Base-by-base conservation (phyloP, 2,888 invertebrate genomes). In the Bedellia somnulentella region DNA sequence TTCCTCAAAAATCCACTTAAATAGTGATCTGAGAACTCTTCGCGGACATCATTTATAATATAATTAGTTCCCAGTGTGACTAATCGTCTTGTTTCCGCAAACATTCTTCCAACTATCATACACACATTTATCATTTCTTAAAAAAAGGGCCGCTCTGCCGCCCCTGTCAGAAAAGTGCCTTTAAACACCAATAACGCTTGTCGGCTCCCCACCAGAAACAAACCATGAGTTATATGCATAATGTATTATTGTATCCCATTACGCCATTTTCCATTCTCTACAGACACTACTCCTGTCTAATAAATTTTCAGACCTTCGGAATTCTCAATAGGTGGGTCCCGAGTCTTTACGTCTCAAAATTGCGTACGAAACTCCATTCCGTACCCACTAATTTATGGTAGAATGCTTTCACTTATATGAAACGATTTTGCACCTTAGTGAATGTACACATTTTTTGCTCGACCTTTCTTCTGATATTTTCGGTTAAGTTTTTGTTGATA, bases 191-290 rank as follows among this genome's bases (percentile, higher is more conserved):
- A 71, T 75, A 71, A 70, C 59, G 70, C 58, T 67, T 70, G 73
- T 71, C 70, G 64, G 62, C 54, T 59, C 70, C 70, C 70, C 62
- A 67, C 70, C 63, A 67, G 71, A 75, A 75, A 75, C 75, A 76
- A 75, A 76, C 70, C 68, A 52, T 76, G 75, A 76, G 60, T 71
- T 77, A 76, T 71, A 58, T 53, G 62, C 54, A 57, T 67, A 67
- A 67, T 66, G 61, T 52, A 58, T 59, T 52, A 57, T 59, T 61
- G 54, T 73, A 63, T 71, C 62, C 64, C 56, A 67, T 64, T 66
- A 64, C 63, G 66, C 75, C 70, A 73, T 75, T 75, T 73, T 68
- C 73, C 64, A 75, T 76, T 77, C 75, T 76, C 73, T 57, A 62
- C 71, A 73, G 75, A 71, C 62, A 67, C 63, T 66, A 57, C 48